phyloP scores from a whole-genome alignment of 64 coral and sea anemone genomes.

The Dendrophyllia cribrosa region DNA sequence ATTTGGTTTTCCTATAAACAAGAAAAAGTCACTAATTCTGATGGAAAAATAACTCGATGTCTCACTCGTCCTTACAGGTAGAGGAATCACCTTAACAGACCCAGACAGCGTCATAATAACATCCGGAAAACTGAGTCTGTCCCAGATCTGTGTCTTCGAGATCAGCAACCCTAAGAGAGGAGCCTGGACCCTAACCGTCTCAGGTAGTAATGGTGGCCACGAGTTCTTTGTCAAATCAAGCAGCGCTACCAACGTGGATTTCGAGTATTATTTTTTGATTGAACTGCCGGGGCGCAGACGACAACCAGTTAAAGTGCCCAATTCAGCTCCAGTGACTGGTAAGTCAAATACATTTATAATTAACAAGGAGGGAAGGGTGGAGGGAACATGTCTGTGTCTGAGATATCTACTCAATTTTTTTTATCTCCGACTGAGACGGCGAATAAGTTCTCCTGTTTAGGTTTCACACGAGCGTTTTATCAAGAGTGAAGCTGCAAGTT shows the following conservation, averaged over 20 bases:
- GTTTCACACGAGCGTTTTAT: too few relatives aligned
- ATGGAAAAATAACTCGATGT: too few relatives aligned
- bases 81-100: conserved; percentile 18
- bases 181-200: conserved; percentile 63
- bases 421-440: too few relatives aligned
- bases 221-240: conserved; percentile 79
- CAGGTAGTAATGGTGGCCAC: conserved; percentile 49
- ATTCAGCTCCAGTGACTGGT: conserved; percentile 66
- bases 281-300: conserved; percentile 21
- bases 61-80: background rate
- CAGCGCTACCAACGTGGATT: conserved; percentile 84
- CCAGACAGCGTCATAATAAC: conserved; percentile 11
- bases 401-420: too few relatives aligned
- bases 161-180: conserved; percentile 57
- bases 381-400: too few relatives aligned
- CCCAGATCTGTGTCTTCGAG: conserved; percentile 55
- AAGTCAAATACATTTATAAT: background rate
- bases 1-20: too few relatives aligned
- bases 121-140: conserved; percentile 52
- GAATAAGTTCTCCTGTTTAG: too few relatives aligned
- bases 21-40: too few relatives aligned
- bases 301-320: conserved; percentile 33
- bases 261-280: conserved; percentile 77
- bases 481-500: too few relatives aligned
- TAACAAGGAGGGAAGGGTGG: too few relatives aligned